Evolutionary conservation across 2,797 vertebrate species (phyloP).

Genomic region (Hemibagrus guttatus): DNA sequence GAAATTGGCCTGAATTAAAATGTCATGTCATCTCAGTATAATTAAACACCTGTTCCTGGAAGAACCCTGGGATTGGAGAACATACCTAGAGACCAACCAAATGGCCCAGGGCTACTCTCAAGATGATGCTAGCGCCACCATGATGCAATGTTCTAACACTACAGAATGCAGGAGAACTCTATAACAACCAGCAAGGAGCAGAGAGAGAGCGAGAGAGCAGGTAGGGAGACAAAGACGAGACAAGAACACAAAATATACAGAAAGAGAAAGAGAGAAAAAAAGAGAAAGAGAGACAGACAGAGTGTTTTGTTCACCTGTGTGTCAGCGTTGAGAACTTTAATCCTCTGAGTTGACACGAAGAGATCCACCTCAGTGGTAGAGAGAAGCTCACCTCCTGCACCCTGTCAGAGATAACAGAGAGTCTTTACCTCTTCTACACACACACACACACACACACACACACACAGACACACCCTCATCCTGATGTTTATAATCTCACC

Average conservation of each 20-base stretch:
- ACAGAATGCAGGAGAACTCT: not conserved
- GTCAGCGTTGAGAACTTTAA: constrained; percentile 96
- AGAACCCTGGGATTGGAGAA: not conserved
- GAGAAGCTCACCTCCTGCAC: constrained; percentile 83
- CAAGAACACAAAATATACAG: not conserved
- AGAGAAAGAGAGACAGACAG: not conserved
- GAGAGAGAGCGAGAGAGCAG: not conserved
- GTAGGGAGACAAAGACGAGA: not conserved
- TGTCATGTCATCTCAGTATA: not conserved
- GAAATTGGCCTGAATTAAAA: not conserved
- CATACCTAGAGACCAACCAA: not conserved
- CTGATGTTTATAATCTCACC: not conserved
- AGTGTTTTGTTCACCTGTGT: constrained; percentile 81
- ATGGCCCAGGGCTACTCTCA: too few relatives aligned
- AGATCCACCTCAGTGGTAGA: constrained; percentile 93
- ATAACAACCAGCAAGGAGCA: too few relatives aligned
- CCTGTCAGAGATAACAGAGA: constrained; percentile 70
- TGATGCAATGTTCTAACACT: not conserved
- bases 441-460: not conserved
- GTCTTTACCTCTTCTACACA: not conserved
- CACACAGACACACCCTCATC: not conserved
- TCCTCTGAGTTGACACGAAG: constrained; percentile 97
- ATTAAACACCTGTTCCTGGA: not conserved
- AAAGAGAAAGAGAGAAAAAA: not conserved
- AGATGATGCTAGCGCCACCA: not conserved